Conservation (phyloP, 2,888 invertebrate genomes). For the Aethes cnicana region DNA sequence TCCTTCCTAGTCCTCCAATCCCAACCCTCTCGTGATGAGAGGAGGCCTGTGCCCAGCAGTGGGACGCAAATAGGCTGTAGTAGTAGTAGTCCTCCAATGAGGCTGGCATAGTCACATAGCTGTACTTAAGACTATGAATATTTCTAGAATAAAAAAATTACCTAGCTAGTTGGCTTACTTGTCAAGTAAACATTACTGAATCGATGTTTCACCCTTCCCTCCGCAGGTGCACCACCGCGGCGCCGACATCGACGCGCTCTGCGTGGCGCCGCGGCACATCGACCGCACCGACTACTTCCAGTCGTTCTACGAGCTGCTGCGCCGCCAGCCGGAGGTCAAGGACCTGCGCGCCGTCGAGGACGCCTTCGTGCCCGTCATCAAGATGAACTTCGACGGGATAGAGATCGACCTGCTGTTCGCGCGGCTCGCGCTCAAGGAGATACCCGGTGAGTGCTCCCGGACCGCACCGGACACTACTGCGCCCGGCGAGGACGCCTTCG, state of each 20-base stretch:
- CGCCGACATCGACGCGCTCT: slow-evolving; percentile 99
- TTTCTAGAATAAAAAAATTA: too few species aligned
- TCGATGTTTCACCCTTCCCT: too few species aligned
- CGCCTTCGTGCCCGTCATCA: slow-evolving; percentile 99
- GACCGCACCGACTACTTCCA: slow-evolving; percentile 96
- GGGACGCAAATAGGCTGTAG: too few species aligned
- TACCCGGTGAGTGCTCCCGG: slow-evolving; percentile 92
- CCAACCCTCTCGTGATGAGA: too few species aligned
- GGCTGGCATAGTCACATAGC: too few species aligned
- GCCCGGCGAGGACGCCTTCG: slow-evolving; percentile 98
- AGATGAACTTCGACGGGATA: slow-evolving; percentile 99
- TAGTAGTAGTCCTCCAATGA: too few species aligned
- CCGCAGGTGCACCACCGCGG: slow-evolving; percentile 95
- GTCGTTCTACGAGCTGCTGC: slow-evolving; percentile 96
- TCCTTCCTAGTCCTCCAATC: too few species aligned
- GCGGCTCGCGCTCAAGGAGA: slow-evolving; percentile 95
- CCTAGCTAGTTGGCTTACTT: too few species aligned
- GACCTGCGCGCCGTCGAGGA: slow-evolving; percentile 92
- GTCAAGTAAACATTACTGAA: too few species aligned
- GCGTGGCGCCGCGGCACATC: slow-evolving; percentile 98
- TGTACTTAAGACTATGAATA: too few species aligned
- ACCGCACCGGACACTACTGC: too few species aligned
- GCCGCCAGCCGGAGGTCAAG: slow-evolving; percentile 89
- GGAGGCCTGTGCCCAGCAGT: too few species aligned
- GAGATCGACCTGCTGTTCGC: slow-evolving; percentile 99